Conservation (phyloP, 2,888 invertebrate species). For the Sinopyrophorus schimmeli region DNA sequence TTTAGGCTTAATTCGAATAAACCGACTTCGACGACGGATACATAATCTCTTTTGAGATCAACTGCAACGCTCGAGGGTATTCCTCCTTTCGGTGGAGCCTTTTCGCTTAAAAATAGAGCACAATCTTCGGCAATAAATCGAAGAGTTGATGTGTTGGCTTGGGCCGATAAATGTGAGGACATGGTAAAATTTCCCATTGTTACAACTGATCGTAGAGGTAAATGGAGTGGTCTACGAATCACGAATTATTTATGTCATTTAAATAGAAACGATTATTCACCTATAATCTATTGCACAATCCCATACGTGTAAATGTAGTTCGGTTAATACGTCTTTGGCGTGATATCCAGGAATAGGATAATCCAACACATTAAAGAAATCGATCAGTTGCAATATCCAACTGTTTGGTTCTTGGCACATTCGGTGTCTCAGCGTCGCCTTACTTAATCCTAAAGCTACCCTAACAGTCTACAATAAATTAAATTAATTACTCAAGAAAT, state of each 20-base stretch:
- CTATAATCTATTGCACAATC: constrained; percentile 89
- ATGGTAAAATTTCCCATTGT: constrained; percentile 85
- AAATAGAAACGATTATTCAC: constrained; percentile 55
- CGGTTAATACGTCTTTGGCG: constrained; percentile 84
- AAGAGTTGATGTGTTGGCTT: constrained; percentile 81
- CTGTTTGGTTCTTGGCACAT: constrained; percentile 68
- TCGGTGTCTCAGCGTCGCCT: constrained; percentile 72
- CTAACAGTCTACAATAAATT: constrained; percentile 66
- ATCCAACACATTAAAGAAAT: constrained; percentile 87
- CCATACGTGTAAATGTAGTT: constrained; percentile 87
- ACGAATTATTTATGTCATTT: background rate
- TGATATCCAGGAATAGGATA: constrained; percentile 87
- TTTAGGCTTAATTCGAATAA: constrained; percentile 82
- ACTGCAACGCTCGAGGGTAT: constrained; percentile 59
- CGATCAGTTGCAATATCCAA: constrained; percentile 82
- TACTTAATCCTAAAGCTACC: constrained; percentile 76
- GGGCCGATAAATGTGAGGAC: constrained; percentile 86
- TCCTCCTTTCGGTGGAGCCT: constrained; percentile 52
- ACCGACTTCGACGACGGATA: constrained; percentile 83
- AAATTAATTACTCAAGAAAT: background rate
- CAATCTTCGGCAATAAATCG: constrained; percentile 89
- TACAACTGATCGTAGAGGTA: constrained; percentile 75
- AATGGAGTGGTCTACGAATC: constrained; percentile 71
- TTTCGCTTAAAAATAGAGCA: constrained; percentile 73
- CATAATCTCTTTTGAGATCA: constrained; percentile 72